These are phyloP conservation scores for Peromyscus leucopus DNA, from an alignment of 2,113 vertebrate species.

Conservation along the genomic window DNA sequence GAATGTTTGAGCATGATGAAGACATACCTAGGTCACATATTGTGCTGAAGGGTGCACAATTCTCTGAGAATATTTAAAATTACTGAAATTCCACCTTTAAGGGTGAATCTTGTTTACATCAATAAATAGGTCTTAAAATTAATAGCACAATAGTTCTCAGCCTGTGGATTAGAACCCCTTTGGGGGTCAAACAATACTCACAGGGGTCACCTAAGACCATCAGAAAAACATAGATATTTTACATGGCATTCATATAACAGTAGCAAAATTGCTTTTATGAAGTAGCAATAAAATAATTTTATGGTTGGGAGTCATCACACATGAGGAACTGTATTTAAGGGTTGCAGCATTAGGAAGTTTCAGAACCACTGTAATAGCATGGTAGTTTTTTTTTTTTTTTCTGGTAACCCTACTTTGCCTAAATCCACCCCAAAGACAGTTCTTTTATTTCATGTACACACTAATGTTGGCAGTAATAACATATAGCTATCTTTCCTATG, in stretches of 20 bases:
- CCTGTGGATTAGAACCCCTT: background rate
- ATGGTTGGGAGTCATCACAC: too few relatives aligned
- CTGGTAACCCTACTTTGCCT: background rate
- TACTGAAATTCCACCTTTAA: background rate
- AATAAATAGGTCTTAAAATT: background rate
- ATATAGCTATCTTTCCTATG: background rate
- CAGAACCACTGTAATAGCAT: background rate
- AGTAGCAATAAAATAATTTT: background rate
- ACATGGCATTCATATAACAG: background rate
- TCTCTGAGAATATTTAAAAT: background rate
- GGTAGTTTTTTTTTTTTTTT: background rate
- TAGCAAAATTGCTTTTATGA: background rate
- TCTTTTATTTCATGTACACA: background rate
- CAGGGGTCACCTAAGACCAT: background rate
- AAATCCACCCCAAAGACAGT: background rate
- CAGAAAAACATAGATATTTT: background rate
- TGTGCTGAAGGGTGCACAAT: fast-evolving
- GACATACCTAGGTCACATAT: background rate
- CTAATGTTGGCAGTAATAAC: background rate
- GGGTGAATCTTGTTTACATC: background rate
- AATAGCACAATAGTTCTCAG: background rate
- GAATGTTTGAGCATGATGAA: background rate
- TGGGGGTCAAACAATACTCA: background rate
- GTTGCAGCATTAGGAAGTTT: background rate
- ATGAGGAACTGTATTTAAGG: background rate